Conservation (phyloP, 2,797 vertebrate genomes). For the Pelochelys cantorii region DNA sequence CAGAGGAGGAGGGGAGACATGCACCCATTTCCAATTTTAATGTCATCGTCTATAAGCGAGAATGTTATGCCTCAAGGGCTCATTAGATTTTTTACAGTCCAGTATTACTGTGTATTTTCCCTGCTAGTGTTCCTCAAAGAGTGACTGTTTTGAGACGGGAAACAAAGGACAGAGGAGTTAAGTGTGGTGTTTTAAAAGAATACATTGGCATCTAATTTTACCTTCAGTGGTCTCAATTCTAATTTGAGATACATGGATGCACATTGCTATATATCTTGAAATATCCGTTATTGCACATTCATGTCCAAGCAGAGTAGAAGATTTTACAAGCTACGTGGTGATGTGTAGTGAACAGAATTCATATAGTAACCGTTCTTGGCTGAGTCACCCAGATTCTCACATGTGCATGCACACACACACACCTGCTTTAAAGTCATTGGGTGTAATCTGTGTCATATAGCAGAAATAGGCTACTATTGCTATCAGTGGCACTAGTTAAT, state of each 20-base stretch:
- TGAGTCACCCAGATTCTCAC: neutral
- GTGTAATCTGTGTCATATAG: neutral
- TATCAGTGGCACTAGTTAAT: neutral
- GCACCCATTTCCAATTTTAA: slow-evolving; percentile 70
- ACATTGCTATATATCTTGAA: slow-evolving; percentile 63
- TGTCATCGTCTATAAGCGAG: slow-evolving; percentile 66
- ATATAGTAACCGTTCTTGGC: neutral
- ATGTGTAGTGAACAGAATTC: neutral
- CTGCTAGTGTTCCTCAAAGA: slow-evolving; percentile 54
- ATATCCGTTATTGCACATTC: slow-evolving; percentile 50
- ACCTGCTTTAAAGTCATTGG: slow-evolving; percentile 1
- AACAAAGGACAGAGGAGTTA: slow-evolving; percentile 47
- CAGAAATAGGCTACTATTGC: neutral
- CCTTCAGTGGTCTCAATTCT: slow-evolving; percentile 62
- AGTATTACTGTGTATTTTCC: slow-evolving; percentile 54
- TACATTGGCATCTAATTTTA: slow-evolving; percentile 69
- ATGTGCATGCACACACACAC: neutral
- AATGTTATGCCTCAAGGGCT: slow-evolving; percentile 51
- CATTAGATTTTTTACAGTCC: slow-evolving; percentile 60
- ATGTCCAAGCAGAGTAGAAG: slow-evolving; percentile 52
- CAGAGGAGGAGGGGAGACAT: slow-evolving; percentile 59
- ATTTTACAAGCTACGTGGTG: slow-evolving; percentile 33
- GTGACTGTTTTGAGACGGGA: slow-evolving; percentile 57
- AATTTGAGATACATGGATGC: slow-evolving; percentile 66
- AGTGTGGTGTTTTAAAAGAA: slow-evolving; percentile 54